A percentile compares a stretch with the other conserved stretches of the same genome.
Conservation (phyloP, 92 coral and sea anemone genomes). For the Epizoanthus ramosus region DNA sequence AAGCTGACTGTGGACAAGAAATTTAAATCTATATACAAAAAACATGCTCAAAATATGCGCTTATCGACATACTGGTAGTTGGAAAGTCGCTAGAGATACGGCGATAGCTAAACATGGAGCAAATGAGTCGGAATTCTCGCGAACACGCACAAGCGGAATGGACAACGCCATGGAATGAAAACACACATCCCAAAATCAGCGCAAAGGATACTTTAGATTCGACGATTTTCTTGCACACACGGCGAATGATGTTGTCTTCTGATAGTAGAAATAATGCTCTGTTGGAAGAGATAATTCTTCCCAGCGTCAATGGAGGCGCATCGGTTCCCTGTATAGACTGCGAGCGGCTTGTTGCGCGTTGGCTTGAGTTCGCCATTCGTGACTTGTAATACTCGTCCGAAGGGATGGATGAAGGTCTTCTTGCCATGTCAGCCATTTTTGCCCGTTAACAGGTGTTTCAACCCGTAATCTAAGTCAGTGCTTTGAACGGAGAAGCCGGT, state of each 20-base stretch:
- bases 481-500: conserved; percentile 42
- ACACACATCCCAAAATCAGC: conserved; percentile 6
- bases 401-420: conserved; percentile 87
- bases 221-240: conserved; percentile 75
- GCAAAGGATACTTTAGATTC: conserved; percentile 97
- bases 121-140: conserved; percentile 29
- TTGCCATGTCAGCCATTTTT: conserved; percentile 82
- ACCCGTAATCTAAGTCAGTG: conserved; percentile 53
- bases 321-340: conserved; percentile 85
- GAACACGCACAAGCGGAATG: conserved; percentile 32
- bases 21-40: background rate
- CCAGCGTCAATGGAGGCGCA: conserved; percentile 53
- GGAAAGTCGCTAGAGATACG: conserved; percentile 22
- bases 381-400: conserved; percentile 87
- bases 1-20: background rate
- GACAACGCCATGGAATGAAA: conserved; percentile 19
- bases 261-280: conserved; percentile 86
- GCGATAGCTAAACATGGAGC: conserved; percentile 23
- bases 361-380: conserved; percentile 82
- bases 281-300: conserved; percentile 62
- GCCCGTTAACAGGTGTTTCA: conserved; percentile 43
- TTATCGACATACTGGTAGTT: background rate
- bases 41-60: conserved; percentile 6
- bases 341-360: conserved; percentile 72
- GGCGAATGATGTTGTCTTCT: conserved; percentile 81